Conservation (phyloP, 2,888 invertebrate genomes). For the Idaea aversata region DNA sequence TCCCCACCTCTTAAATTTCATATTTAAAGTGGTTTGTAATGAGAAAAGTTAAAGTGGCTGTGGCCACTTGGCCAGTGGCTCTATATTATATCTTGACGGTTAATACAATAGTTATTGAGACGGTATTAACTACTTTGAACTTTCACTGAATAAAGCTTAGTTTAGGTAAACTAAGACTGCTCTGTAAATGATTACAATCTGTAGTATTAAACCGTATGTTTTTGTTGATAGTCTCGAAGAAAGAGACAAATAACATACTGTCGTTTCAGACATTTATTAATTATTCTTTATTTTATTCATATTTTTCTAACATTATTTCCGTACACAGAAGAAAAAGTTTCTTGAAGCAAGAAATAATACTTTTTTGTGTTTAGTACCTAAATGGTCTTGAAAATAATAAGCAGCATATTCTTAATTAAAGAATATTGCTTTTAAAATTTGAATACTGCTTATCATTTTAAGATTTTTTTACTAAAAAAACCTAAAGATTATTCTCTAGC, state of each 20-base stretch:
- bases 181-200: not conserved
- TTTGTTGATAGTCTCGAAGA: too few relatives aligned
- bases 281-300: not conserved
- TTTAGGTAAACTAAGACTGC: not conserved
- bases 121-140: not conserved
- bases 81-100: constrained; percentile 36
- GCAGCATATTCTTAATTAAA: too few relatives aligned
- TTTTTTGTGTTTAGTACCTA: too few relatives aligned
- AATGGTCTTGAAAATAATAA: too few relatives aligned
- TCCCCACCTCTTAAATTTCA: constrained; percentile 53
- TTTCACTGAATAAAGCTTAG: not conserved
- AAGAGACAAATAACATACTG: not conserved
- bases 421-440: too few relatives aligned
- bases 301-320: not conserved
- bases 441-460: too few relatives aligned
- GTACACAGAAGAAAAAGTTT: too few relatives aligned
- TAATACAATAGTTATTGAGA: constrained; percentile 34
- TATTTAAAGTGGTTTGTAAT: constrained; percentile 52
- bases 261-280: not conserved
- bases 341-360: too few relatives aligned
- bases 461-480: too few relatives aligned
- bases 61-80: constrained; percentile 8
- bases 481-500: too few relatives aligned
- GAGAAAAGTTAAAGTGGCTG: constrained; percentile 52
- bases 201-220: too few relatives aligned